These are phyloP conservation scores for Lacanobia oleracea DNA, from an alignment of 2,888 invertebrate genomes.

Conservation along the genomic window DNA sequence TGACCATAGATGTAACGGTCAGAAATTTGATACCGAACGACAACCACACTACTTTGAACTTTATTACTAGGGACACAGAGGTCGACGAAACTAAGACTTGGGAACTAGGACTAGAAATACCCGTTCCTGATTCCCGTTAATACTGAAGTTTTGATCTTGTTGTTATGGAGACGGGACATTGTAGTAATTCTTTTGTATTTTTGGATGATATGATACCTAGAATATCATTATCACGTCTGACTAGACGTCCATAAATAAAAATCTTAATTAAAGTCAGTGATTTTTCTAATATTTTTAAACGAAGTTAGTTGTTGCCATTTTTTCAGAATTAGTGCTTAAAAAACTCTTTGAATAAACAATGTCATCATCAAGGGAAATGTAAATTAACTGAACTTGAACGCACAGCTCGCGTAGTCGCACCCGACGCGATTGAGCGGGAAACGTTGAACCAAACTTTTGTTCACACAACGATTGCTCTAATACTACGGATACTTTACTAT, in stretches of 20 bases:
- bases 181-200: conserved; percentile 40
- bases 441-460: conserved; percentile 28
- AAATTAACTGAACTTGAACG: not conserved
- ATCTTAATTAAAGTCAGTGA: not conserved
- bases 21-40: conserved; percentile 70
- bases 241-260: not conserved
- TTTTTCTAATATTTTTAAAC: not conserved
- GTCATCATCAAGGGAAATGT: not conserved
- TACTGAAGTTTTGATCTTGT: conserved; percentile 61
- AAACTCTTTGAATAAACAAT: not conserved
- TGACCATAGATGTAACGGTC: conserved; percentile 73
- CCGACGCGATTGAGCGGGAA: conserved; percentile 24
- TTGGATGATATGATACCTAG: conserved; percentile 11
- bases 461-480: conserved; percentile 1
- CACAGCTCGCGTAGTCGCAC: not conserved
- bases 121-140: conserved; percentile 68
- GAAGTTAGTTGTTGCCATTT: not conserved
- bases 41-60: conserved; percentile 54
- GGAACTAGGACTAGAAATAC: conserved; percentile 65
- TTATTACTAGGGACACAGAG: conserved; percentile 43
- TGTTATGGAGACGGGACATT: conserved; percentile 35
- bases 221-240: conserved; percentile 4
- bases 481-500: conserved; percentile 36
- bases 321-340: not conserved
- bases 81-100: conserved; percentile 38